A percentile compares a stretch with the other conserved stretches of the same genome.
These are phyloP conservation scores for Polyommatus icarus DNA, from an alignment of 2,888 invertebrate genomes.

Conservation along the genomic window DNA sequence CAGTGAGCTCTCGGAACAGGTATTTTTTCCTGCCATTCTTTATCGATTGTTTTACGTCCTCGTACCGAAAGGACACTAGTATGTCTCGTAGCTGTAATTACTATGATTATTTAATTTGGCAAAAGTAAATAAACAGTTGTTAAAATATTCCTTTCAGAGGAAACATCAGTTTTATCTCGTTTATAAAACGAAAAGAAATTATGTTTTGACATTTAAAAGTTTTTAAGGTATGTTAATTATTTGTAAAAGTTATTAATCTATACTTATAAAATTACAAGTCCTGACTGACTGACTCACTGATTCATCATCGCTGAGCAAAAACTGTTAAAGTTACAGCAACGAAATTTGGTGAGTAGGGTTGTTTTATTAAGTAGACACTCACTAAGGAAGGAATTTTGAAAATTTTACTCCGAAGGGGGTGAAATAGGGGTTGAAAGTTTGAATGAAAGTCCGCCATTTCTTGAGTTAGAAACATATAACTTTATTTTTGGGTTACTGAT, in stretches of 20 bases:
- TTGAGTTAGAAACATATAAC: too few relatives aligned
- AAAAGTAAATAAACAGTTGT: not conserved
- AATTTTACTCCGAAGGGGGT: too few relatives aligned
- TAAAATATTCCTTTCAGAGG: not conserved
- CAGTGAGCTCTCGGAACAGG: conserved; percentile 32
- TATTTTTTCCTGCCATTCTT: conserved; percentile 54
- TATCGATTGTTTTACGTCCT: conserved; percentile 46
- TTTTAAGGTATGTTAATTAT: not conserved
- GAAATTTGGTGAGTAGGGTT: too few relatives aligned
- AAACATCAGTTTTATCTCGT: not conserved
- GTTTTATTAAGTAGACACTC: too few relatives aligned
- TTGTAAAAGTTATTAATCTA: not conserved
- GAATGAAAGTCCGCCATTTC: too few relatives aligned
- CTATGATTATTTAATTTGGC: not conserved
- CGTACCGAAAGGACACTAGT: conserved; percentile 34
- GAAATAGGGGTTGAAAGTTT: too few relatives aligned
- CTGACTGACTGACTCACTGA: too few relatives aligned
- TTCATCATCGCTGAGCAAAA: too few relatives aligned
- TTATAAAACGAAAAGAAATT: not conserved
- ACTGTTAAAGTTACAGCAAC: too few relatives aligned
- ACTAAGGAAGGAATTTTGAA: too few relatives aligned
- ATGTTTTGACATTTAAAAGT: conserved; percentile 6
- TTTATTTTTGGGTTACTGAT: too few relatives aligned
- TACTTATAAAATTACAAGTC: too few relatives aligned
- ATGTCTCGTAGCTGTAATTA: not conserved